These are phyloP conservation scores for Andrena marginata DNA, from an alignment of 2,888 invertebrate species.

Conservation along the genomic window DNA sequence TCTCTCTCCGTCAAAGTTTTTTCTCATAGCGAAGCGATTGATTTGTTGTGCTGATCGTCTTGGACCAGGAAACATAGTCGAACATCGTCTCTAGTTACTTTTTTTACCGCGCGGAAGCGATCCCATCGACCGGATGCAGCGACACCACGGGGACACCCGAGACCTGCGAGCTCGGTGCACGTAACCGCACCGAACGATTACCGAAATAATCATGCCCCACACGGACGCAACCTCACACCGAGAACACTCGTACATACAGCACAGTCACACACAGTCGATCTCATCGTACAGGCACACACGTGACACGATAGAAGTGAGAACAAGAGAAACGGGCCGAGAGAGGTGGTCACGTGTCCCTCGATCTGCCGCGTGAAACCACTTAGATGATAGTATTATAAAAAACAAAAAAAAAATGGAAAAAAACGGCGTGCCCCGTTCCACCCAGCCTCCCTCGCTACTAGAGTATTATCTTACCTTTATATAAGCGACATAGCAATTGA, in stretches of 20 bases:
- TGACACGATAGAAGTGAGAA: constrained; percentile 45
- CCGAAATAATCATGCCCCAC: constrained; percentile 45
- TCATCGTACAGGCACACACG: constrained; percentile 51
- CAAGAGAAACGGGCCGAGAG: constrained; percentile 28
- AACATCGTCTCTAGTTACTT: neutral
- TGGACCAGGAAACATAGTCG: neutral
- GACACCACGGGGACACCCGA: constrained; percentile 19
- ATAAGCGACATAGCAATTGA: constrained; percentile 82
- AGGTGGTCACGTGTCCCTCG: constrained; percentile 67
- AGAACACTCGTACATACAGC: constrained; percentile 20
- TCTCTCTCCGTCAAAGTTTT: neutral
- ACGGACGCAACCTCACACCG: constrained; percentile 46
- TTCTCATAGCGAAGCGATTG: neutral
- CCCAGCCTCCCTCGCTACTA: constrained; percentile 82
- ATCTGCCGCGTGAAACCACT: constrained; percentile 57
- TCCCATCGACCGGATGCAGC: constrained; percentile 20
- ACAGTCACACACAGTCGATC: constrained; percentile 50
- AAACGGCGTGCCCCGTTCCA: constrained; percentile 75
- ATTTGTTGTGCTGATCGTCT: neutral
- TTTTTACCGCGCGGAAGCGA: neutral
- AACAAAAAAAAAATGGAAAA: constrained; percentile 7
- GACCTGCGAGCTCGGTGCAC: constrained; percentile 62
- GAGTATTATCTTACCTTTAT: constrained; percentile 83
- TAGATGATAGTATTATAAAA: constrained; percentile 61
- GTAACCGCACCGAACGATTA: constrained; percentile 58